Conservation (phyloP, 2,888 invertebrate genomes). For the Scaptomyza reducta region DNA sequence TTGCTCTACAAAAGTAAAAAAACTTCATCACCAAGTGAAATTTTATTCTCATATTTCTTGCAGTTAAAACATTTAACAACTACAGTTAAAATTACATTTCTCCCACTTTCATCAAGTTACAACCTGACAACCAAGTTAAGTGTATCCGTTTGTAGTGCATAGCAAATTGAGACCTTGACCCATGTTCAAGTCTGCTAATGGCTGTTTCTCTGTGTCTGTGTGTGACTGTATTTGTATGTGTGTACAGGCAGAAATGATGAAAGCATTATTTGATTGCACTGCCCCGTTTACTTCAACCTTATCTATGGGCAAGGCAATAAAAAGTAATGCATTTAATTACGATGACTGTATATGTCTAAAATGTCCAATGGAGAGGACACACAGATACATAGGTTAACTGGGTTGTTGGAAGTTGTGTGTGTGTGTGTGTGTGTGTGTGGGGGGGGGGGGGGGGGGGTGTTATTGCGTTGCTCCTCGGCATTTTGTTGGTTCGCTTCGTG, state of each 20-base stretch:
- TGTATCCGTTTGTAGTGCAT: neutral
- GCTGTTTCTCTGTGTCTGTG: neutral
- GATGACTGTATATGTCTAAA: constrained; percentile 51
- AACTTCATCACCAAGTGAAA: no score
- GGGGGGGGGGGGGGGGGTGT: no score
- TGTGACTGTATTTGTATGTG: constrained; percentile 11
- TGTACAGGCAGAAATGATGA: constrained; percentile 42
- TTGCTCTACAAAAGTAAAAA: no score
- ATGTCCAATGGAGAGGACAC: constrained; percentile 1
- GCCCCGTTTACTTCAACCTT: constrained; percentile 39
- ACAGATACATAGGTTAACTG: neutral
- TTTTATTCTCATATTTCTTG: no score
- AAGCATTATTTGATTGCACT: constrained; percentile 64
- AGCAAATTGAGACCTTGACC: constrained; percentile 15
- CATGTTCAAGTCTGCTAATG: neutral
- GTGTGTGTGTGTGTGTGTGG: no score
- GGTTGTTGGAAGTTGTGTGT: no score
- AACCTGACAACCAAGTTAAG: neutral
- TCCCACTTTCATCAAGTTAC: neutral
- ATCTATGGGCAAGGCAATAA: constrained; percentile 58
- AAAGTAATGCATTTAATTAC: constrained; percentile 76
- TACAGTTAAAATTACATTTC: no score
- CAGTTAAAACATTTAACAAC: no score
- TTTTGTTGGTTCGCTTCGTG: neutral
- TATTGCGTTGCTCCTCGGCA: no score